Base-by-base conservation (phyloP, 1,140 invertebrate genomes). In the Drosophila oshimai region DNA sequence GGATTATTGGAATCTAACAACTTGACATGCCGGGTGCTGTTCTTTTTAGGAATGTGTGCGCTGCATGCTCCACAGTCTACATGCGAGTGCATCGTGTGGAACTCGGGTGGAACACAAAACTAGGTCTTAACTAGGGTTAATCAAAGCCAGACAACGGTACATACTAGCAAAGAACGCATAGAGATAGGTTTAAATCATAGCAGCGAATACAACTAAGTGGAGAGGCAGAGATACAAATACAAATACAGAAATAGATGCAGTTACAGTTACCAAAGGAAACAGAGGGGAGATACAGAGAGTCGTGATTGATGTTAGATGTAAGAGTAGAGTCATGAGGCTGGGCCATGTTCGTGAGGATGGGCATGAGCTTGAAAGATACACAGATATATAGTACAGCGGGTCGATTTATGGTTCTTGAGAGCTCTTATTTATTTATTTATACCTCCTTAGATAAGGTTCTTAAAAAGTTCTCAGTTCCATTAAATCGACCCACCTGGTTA, bases 151-250 rank as follows among this genome's bases (percentile, higher is more conserved):
- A 79, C 54, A 69, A 74, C 57, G 83, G 77, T 83, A 83, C 80
- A 86, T 83, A 83, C 79, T 86, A 83, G 79, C 79, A 83, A 74
- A 74, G 37, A 83, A 83, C 80, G 71, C 79, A 83, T 84, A 83
- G 60, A 65, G 80, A 71, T 74, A 72, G 79, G 60, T 77, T 83
- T 79, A 70, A 83, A 83, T 70, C 46, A 64, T 74, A 77, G 74
- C 67, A 65, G 73, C 78, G 74, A 78, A 74, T 53, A 58, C 78
- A 79, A 65, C 60, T 84, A 70, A 57, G 29, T 68, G 17, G 49
- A 50, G 58, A 57, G 49, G 55, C 73, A 74, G 69, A 49, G 49
- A 39, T 49, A 68, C 45, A 46, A 46, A 45, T 28, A 45, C 57
- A 36, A 45, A 55, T 29, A 61, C 57, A 62, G 36, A 64, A 64